A percentile compares a stretch with the other conserved stretches of the same genome.
phyloP scores from a whole-genome alignment of 2,797 vertebrate species.

The Typhlichthys subterraneus region DNA sequence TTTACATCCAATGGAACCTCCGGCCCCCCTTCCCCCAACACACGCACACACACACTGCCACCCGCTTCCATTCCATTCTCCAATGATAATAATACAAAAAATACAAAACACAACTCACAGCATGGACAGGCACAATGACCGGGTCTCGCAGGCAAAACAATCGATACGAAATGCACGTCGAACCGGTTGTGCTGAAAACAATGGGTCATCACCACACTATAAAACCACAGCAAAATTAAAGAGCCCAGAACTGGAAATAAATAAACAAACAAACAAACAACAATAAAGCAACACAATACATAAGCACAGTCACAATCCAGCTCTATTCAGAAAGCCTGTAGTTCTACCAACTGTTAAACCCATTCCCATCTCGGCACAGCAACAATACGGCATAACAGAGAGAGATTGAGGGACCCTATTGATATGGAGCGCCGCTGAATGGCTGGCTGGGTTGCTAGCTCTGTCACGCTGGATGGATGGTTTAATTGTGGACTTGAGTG shows the following conservation, averaged over 20 bases:
- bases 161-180: conserved; percentile 35
- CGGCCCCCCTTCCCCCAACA: too few relatives aligned
- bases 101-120: conserved; percentile 11
- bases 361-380: conserved; percentile 48
- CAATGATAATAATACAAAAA: not conserved
- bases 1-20: conserved; percentile 1
- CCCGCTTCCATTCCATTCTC: conserved; percentile 27
- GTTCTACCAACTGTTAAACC: conserved; percentile 56
- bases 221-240: conserved; percentile 56
- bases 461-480: conserved; percentile 62
- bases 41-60: conserved; percentile 34
- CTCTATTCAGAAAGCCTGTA: conserved; percentile 49
- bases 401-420: conserved; percentile 60
- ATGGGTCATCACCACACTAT: conserved; percentile 47
- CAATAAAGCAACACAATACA: conserved; percentile 45
- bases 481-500: conserved; percentile 65
- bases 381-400: conserved; percentile 55
- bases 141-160: conserved; percentile 38
- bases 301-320: conserved; percentile 45
- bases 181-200: conserved; percentile 58
- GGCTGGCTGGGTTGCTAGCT: conserved; percentile 54
- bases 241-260: conserved; percentile 18
- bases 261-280: conserved; percentile 23
- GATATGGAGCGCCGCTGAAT: conserved; percentile 64
- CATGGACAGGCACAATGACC: conserved; percentile 53